Conservation (phyloP, 2,797 vertebrate species). For the Eutrigla gurnardus region DNA sequence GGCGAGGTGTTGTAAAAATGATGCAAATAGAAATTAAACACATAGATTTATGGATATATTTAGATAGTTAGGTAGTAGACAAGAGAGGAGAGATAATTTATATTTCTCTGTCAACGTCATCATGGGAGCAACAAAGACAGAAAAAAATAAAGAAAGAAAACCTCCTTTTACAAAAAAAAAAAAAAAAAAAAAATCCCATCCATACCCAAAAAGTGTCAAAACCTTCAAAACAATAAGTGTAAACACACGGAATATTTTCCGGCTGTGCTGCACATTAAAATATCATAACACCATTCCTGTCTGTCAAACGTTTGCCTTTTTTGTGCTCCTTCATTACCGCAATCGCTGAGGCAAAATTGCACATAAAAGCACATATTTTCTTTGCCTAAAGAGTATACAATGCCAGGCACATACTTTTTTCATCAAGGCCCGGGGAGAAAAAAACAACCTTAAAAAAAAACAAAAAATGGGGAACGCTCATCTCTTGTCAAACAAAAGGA, state of each 20-base stretch:
- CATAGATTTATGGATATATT: conserved; percentile 33
- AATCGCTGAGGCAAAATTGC: conserved; percentile 33
- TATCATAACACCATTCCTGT: conserved; percentile 57
- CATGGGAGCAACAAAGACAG: neutral
- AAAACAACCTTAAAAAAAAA: conserved; percentile 1
- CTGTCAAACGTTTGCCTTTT: conserved; percentile 54
- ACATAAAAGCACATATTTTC: conserved; percentile 57
- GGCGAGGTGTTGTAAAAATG: conserved; percentile 1
- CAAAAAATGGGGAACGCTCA: conserved; percentile 32
- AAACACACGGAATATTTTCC: conserved; percentile 59
- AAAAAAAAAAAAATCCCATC: conserved; percentile 14
- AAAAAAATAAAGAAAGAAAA: neutral
- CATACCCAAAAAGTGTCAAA: conserved; percentile 51
- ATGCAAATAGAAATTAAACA: conserved; percentile 42
- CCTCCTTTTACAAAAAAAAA: too few species aligned
- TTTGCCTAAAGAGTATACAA: conserved; percentile 57
- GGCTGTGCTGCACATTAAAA: conserved; percentile 59
- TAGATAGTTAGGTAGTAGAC: conserved; percentile 19
- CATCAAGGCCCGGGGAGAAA: conserved; percentile 56
- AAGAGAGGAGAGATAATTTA: conserved; percentile 11
- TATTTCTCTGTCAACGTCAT: conserved; percentile 51
- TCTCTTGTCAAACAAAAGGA: conserved; percentile 72
- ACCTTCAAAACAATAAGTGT: conserved; percentile 54
- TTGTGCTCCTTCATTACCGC: conserved; percentile 27
- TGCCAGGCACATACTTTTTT: conserved; percentile 69